Evolutionary conservation across 2,888 invertebrate genomes (phyloP).

Genomic region (Lasioglossum villosulum): DNA sequence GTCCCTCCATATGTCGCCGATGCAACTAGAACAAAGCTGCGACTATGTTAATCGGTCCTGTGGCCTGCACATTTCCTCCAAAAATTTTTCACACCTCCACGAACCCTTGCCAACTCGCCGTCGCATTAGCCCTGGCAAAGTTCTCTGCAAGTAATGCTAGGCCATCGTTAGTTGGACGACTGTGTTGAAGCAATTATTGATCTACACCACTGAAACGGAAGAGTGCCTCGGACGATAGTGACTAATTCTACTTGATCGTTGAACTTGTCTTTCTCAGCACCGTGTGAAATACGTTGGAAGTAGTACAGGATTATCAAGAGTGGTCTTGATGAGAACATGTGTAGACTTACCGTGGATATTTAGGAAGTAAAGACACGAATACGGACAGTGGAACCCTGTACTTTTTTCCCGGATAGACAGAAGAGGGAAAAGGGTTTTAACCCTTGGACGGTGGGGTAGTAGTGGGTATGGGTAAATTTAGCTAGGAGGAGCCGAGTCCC

Average conservation of each 20-base stretch:
- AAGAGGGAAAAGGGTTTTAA: too few relatives aligned
- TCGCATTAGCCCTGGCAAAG: not conserved
- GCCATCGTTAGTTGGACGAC: not conserved
- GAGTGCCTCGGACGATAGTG: not conserved
- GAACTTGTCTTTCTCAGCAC: not conserved
- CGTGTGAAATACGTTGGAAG: not conserved
- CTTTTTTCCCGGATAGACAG: too few relatives aligned
- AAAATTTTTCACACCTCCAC: not conserved
- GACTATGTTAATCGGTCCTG: slow-evolving; percentile 41
- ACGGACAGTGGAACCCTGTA: too few relatives aligned
- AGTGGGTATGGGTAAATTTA: too few relatives aligned
- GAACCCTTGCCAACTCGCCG: not conserved
- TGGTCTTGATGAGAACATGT: too few relatives aligned
- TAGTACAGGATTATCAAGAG: not conserved
- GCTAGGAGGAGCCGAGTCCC: too few relatives aligned
- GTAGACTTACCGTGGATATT: too few relatives aligned
- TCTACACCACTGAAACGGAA: not conserved
- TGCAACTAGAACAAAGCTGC: slow-evolving; percentile 19
- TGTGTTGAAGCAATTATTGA: not conserved
- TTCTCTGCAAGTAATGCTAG: not conserved
- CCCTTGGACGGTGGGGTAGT: too few relatives aligned
- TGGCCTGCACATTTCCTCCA: not conserved
- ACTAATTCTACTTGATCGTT: not conserved
- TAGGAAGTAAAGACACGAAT: too few relatives aligned
- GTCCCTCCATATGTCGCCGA: slow-evolving; percentile 36